phyloP scores from a whole-genome alignment of 2,888 invertebrate genomes.

The Archaeoteleia sp. region DNA sequence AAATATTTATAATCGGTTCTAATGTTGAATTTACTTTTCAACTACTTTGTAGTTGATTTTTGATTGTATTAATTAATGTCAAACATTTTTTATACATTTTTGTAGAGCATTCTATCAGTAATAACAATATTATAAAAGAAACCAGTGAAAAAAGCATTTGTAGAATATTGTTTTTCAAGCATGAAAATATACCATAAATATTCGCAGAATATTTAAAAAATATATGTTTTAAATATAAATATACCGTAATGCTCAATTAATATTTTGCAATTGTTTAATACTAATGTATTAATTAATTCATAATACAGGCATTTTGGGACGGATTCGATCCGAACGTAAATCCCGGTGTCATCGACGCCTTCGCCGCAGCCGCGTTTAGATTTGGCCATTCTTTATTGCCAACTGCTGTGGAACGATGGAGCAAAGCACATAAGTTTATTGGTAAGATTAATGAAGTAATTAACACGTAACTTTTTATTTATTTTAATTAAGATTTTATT shows the following conservation, averaged over 20 bases:
- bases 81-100: no score
- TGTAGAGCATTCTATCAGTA: no score
- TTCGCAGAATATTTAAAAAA: constrained; percentile 39
- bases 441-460: constrained; percentile 76
- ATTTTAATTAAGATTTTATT: constrained; percentile 7
- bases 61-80: no score
- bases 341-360: constrained; percentile 91
- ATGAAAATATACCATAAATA: no score
- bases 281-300: no score
- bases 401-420: constrained; percentile 94
- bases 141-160: no score
- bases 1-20: no score
- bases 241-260: no score
- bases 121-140: no score
- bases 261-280: constrained; percentile 2
- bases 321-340: constrained; percentile 90
- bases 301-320: constrained; percentile 79
- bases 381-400: constrained; percentile 94
- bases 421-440: constrained; percentile 95
- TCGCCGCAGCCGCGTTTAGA: constrained; percentile 93
- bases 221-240: neutral
- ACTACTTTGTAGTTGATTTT: no score
- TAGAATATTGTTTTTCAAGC: no score
- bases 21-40: no score
- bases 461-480: neutral